Evolutionary conservation across 2,113 vertebrate genomes (phyloP).

Genomic region (Donacobius atricapilla): DNA sequence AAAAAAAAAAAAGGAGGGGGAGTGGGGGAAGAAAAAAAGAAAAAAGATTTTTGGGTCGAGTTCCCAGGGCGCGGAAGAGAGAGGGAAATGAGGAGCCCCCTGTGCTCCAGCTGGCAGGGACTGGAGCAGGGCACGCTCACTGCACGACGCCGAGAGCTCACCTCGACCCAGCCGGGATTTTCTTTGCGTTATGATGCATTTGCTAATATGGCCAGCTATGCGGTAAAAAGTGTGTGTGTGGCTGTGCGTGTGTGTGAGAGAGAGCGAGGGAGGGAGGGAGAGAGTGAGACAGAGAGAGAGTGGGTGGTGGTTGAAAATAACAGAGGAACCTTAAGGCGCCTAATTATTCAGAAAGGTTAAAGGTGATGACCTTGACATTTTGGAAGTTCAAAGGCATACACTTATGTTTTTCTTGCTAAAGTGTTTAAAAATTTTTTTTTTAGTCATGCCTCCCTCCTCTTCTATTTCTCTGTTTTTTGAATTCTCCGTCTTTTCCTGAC

Average conservation of each 20-base stretch:
- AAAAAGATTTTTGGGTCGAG: neutral
- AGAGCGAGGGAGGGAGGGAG: neutral
- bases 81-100: neutral
- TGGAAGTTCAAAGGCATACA: constrained; percentile 89
- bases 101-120: neutral
- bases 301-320: constrained; percentile 81
- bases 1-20: too few relatives aligned
- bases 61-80: neutral
- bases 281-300: constrained; percentile 11
- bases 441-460: neutral
- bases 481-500: constrained; percentile 7
- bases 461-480: neutral
- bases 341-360: constrained; percentile 89
- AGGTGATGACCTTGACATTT: constrained; percentile 92
- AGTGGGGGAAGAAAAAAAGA: too few relatives aligned
- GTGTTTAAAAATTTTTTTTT: constrained; percentile 13
- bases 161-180: constrained; percentile 42
- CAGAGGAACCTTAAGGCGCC: constrained; percentile 82
- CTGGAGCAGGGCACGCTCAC: neutral
- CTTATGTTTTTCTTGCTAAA: constrained; percentile 75
- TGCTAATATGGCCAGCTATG: constrained; percentile 52
- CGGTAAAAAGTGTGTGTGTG: constrained; percentile 64
- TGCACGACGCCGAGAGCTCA: neutral
- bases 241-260: neutral
- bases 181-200: constrained; percentile 65